Conservation (phyloP, 2,888 invertebrate genomes). For the Drosophila mettleri region DNA sequence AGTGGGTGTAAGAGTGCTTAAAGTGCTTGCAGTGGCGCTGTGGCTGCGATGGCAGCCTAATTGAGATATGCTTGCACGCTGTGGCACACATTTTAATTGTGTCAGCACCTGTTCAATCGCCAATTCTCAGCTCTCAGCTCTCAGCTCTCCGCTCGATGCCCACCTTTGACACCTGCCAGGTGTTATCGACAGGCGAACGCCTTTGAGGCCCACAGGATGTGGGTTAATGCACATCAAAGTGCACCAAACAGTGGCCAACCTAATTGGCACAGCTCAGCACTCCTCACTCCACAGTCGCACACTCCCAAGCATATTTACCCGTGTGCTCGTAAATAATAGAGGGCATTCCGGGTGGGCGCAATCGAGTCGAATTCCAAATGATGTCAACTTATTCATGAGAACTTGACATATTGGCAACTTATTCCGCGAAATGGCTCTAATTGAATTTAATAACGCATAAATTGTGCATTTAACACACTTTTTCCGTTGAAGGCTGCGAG, state of each 20-base stretch:
- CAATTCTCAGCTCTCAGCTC: no score
- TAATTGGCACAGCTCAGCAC: conserved; percentile 18
- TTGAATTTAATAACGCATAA: conserved; percentile 16
- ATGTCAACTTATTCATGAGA: conserved; percentile 19
- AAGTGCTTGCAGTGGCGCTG: conserved; percentile 1
- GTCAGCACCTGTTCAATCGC: conserved; percentile 50
- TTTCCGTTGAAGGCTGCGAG: not conserved
- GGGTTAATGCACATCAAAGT: conserved; percentile 58
- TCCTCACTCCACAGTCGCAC: no score
- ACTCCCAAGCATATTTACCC: not conserved
- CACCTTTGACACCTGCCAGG: conserved; percentile 7
- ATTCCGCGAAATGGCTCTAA: conserved; percentile 21
- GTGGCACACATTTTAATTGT: conserved; percentile 55
- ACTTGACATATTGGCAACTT: conserved; percentile 5
- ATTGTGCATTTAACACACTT: conserved; percentile 3
- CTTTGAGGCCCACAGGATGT: conserved; percentile 27
- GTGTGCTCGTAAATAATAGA: conserved; percentile 2
- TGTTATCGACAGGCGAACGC: not conserved
- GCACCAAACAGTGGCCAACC: conserved; percentile 21
- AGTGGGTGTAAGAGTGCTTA: not conserved
- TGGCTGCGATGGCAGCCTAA: conserved; percentile 34
- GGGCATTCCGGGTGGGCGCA: conserved; percentile 1
- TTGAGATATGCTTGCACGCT: conserved; percentile 51
- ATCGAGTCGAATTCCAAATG: conserved; percentile 7
- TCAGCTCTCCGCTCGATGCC: no score